Evolutionary conservation across 2,797 vertebrate genomes (phyloP), one percentile per base, ranked within the genome.

Genomic region (Pipistrellus pygmaeus): DNA sequence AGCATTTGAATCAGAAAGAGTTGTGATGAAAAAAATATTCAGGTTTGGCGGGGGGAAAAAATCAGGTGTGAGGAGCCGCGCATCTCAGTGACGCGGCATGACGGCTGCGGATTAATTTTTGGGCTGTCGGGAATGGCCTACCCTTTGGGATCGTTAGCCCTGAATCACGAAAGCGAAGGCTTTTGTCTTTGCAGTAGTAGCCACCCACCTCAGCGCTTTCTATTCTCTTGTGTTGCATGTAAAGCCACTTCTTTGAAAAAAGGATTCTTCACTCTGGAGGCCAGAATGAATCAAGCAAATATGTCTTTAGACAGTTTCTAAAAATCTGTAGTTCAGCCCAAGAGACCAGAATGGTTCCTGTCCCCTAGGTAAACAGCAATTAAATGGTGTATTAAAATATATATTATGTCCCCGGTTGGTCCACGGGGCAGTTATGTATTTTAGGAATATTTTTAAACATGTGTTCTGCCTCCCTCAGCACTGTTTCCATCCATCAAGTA

Each of bases 401-500:
- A 85, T 95, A 82, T 94, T 97, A 95, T 73, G 48, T 93, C 85
- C 87, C 77, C 10, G 30, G 85, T 93, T 90, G 93, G 72, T 88
- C 90, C 87, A 53, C 17, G 2, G 76, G 80, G 90, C 91, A 97
- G 95, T 95, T 93, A 95, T 72, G 87, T 60, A 96, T 96, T 95
- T 97, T 89, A 97, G 80, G 88, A 96, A 93, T 92, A 97, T 93
- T 97, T 97, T 68, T 44, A 95, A 96, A 95, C 95, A 95, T 84
- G 82, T 95, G 93, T 93, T 93, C 81, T 85, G 85, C 78, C 80
- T 96, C 93, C 71, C 88, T 93, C 97, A 87, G 46, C 91, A 83
- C 95, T 46, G 48, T 93, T 97, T 94, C 87, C 87, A 91, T 91
- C 81, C 85, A 48, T 93, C 94, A 76, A 94, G 90, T 92, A 96